These are phyloP conservation scores for Pyrrhura leucotis DNA, from an alignment of 2,797 vertebrate genomes.

Conservation along the genomic window DNA sequence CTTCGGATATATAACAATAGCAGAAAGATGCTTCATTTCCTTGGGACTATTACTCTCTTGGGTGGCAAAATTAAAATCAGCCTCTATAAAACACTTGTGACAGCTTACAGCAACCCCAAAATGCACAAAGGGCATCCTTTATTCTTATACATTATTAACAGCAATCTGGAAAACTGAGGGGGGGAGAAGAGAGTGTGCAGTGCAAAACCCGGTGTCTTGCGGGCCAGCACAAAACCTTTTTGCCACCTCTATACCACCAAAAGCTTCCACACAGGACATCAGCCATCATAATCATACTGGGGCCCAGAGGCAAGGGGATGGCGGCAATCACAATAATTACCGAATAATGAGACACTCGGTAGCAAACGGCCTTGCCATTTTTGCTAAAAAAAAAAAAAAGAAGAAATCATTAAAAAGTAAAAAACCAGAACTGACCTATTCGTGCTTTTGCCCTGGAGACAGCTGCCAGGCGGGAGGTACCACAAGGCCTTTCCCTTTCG, in stretches of 20 bases:
- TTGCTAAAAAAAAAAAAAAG: neutral
- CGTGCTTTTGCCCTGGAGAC: neutral
- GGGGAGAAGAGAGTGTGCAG: rapidly evolving
- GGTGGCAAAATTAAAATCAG: slow-evolving; percentile 71
- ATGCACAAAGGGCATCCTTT: neutral
- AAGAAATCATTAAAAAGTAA: neutral
- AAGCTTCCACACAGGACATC: rapidly evolving
- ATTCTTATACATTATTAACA: neutral
- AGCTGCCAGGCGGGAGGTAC: neutral
- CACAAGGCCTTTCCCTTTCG: neutral
- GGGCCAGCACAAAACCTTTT: neutral
- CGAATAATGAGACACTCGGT: neutral
- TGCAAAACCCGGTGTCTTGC: rapidly evolving
- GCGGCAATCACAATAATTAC: rapidly evolving
- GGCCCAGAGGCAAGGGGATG: neutral
- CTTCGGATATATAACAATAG: slow-evolving; percentile 61
- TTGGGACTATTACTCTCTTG: slow-evolving; percentile 54
- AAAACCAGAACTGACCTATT: rapidly evolving
- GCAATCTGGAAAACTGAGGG: neutral
- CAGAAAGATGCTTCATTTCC: slow-evolving; percentile 40
- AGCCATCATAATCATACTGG: rapidly evolving
- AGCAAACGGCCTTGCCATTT: neutral
- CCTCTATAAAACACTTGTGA: slow-evolving; percentile 7
- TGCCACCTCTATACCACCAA: rapidly evolving
- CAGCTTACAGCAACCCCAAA: neutral